Percentiles rank a stretch among this genome's conserved stretches.
Conservation (phyloP, 2,888 invertebrate genomes). For the Macrosoma leucophasiata region DNA sequence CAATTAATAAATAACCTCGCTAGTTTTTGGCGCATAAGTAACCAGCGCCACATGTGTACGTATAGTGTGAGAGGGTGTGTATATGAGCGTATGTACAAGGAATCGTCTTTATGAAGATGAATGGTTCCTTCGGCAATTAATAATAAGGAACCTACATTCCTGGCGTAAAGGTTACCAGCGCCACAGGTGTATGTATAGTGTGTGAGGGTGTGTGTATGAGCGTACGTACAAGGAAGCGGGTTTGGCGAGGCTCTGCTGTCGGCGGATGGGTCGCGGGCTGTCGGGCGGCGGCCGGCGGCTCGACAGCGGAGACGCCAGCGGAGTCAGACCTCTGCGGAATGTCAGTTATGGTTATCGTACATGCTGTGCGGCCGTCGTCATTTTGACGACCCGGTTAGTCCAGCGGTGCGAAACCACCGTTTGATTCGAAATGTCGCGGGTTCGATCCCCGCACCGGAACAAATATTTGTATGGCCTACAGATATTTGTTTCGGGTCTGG, state of each 20-base stretch:
- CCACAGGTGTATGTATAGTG: not conserved
- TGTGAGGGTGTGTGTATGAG: constrained; percentile 21
- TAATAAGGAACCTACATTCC: too few relatives aligned
- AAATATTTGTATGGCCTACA: too few relatives aligned
- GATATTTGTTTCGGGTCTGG: too few relatives aligned
- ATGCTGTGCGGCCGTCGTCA: too few relatives aligned
- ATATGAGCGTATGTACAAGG: constrained; percentile 52
- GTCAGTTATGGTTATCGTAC: not conserved
- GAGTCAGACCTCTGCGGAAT: constrained; percentile 50
- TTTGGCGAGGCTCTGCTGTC: constrained; percentile 46
- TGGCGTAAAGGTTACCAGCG: constrained; percentile 10
- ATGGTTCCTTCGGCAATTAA: too few relatives aligned
- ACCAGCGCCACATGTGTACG: constrained; percentile 4
- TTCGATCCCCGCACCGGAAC: too few relatives aligned
- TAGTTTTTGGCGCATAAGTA: constrained; percentile 9
- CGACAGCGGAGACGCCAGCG: constrained; percentile 43
- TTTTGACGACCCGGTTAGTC: too few relatives aligned
- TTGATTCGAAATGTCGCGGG: too few relatives aligned
- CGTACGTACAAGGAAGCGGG: constrained; percentile 61
- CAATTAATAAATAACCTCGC: too few relatives aligned
- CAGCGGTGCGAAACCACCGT: too few relatives aligned
- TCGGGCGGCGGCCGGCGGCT: constrained; percentile 47
- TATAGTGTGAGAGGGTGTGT: constrained; percentile 14
- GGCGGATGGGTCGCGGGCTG: constrained; percentile 51
- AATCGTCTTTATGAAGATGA: too few relatives aligned